Base-by-base conservation (phyloP, 2,888 invertebrate species). In the Erebia epiphron region DNA sequence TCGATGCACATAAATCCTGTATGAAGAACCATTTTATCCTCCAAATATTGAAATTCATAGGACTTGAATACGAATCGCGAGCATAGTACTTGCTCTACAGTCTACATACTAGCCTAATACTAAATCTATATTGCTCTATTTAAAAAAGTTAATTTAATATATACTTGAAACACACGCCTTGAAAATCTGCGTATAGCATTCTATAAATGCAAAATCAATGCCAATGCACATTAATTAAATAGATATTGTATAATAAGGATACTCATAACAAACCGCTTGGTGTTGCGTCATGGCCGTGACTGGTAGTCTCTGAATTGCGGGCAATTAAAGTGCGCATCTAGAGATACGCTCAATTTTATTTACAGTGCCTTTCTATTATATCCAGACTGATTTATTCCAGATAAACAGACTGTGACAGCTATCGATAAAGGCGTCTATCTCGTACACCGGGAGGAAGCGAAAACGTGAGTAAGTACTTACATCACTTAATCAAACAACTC, bases 391-490 rank as follows among this genome's bases (percentile, higher is more conserved):
- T 77, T 79, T 78, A 78, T 85, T 88, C 76, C 80, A 88, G 88
- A 88, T 86, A 88, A 85, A 79, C 82, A 81, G 76, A 75, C 77
- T 76, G 75, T 81, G 64, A 78, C 82, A 71, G 79, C 79, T 74
- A 76, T 80, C 79, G 85, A 87, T 82, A 87, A 83, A 80, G 83
- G 82, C 76, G 81, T 87, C 68, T 83, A 86, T 77, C 77, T 83
- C 68, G 80, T 82, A 78, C 79, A 78, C 78, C 79, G 82, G 62
- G 79, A 85, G 75, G 85, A 87, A 80, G 80, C 81, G 76, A 85
- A 86, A 86, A 86, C 83, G 90, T 89, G 83, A 88, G 88, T 89
- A 82, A 86, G 85, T 86, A 85, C n/a, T n/a, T n/a, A n/a, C 69
- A 73, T 69, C 73, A 67, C 65, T 35, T 79, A 76, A 77, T 73